Evolutionary conservation across 2,888 invertebrate species (phyloP), one percentile per base, ranked within the genome.

Genomic region (Vesta saturnalis): DNA sequence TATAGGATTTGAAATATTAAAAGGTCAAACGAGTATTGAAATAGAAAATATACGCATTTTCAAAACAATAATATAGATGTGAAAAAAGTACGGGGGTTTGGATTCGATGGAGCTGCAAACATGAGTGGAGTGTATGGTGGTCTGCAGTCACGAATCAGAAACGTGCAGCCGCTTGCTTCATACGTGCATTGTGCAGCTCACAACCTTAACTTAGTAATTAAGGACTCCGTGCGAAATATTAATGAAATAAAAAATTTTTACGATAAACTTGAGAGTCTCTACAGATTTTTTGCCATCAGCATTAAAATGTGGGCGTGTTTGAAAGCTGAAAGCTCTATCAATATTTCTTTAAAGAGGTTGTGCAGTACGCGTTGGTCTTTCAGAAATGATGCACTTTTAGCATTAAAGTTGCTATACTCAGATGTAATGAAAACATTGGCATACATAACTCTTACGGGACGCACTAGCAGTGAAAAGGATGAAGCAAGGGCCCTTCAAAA

Each of bases 61-160:
- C n/a, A n/a, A 8, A 10, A 43, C 43, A 43, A 12, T 43, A 8
- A 8, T n/a, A 10, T 12, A 43, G 43, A 30, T 30, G 5, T 30
- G 10, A 30, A 30, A 4, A 30, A 30, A 10, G 5, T 30, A 30
- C 30, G 46, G 4, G 46, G 46, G n/a, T n/a, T 14, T 12, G 46
- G 14, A 14, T 49, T 15, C 1, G 49, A 49, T 49, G 49, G 49
- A 49, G 49, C 49, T 3, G 49, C 49, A 49, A 77, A 6, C 77
- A 70, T 21, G 74, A 49, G 49, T 49, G 49, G 49, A 18, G 12
- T 19, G 49, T 49, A 49, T 16, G 5, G 6, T 49, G 49, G 49
- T 6, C 19, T 49, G 12, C 49, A 49, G 19, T 1, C 2, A 49
- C 4, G 16, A 19, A 49, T 49, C 12, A 49, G 16, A 15, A 12